A percentile compares a stretch with the other conserved stretches of the same genome.
These are phyloP conservation scores for Steinernema hermaphroditum DNA, from an alignment of 2,888 invertebrate genomes.

Conservation along the genomic window DNA sequence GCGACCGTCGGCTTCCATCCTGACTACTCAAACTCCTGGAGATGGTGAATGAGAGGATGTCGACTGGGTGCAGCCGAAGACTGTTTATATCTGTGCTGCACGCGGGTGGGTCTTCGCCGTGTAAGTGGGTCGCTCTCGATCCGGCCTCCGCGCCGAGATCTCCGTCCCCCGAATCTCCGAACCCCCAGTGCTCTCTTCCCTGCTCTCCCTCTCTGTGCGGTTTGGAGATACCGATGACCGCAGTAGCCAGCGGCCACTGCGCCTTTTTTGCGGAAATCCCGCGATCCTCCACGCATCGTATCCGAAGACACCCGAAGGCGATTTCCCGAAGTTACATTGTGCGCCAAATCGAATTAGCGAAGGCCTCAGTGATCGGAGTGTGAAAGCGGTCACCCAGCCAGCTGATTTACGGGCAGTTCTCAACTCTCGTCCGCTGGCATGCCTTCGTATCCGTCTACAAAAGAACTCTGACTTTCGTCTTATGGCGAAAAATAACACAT, in stretches of 20 bases:
- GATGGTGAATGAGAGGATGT: constrained; percentile 11
- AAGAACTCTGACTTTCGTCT: too few species aligned
- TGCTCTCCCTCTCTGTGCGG: background rate
- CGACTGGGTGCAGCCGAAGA: background rate
- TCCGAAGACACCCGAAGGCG: background rate
- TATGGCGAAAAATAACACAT: too few species aligned
- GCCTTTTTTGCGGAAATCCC: background rate
- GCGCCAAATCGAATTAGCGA: constrained; percentile 18
- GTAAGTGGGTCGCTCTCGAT: constrained; percentile 22
- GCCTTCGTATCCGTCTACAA: too few species aligned
- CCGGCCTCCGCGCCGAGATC: constrained; percentile 17
- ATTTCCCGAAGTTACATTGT: background rate
- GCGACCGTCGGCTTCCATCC: constrained; percentile 64
- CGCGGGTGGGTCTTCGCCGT: background rate
- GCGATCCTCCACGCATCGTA: too few species aligned
- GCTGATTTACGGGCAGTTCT: constrained; percentile 19
- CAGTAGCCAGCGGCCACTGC: background rate
- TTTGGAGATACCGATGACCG: background rate
- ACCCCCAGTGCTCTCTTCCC: background rate
- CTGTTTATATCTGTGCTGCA: background rate
- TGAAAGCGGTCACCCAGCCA: too few species aligned
- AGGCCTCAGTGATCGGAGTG: background rate
- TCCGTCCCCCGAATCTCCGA: background rate
- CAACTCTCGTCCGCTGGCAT: too few species aligned
- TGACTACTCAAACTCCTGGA: constrained; percentile 5